Evolutionary conservation across 2,888 invertebrate species (phyloP).

Genomic region (Drosophila mercatorum): DNA sequence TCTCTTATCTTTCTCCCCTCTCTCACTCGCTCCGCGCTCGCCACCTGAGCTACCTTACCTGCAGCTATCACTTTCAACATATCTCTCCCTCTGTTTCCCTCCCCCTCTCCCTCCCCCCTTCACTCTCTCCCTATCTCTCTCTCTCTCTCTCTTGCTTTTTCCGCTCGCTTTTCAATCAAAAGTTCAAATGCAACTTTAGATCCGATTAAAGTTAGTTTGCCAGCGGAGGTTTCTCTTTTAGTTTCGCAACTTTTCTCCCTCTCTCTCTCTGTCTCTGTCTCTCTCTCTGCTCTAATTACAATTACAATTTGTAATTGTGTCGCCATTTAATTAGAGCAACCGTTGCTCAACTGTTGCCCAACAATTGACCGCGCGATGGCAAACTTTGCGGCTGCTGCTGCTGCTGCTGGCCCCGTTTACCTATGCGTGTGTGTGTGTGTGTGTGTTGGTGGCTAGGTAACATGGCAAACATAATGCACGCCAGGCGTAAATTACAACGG

Average conservation of each 20-base stretch:
- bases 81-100: too few relatives aligned
- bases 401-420: background rate
- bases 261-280: background rate
- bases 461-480: constrained; percentile 28
- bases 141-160: too few relatives aligned
- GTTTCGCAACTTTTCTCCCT: constrained; percentile 5
- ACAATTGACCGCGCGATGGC: constrained; percentile 6
- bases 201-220: constrained; percentile 20
- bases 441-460: constrained; percentile 19
- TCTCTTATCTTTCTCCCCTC: background rate
- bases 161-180: background rate
- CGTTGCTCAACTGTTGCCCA: constrained; percentile 36
- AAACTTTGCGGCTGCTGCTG: constrained; percentile 1
- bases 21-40: background rate
- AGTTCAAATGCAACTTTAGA: constrained; percentile 14
- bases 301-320: constrained; percentile 34
- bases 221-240: constrained; percentile 18
- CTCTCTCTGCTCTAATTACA: constrained; percentile 25
- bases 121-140: background rate
- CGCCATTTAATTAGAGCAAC: constrained; percentile 38
- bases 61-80: too few relatives aligned
- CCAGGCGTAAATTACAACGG: constrained; percentile 36
- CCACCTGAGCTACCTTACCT: too few relatives aligned
- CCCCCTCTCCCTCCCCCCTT: too few relatives aligned
- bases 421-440: constrained; percentile 9